Percentiles rank a stretch among this genome's conserved stretches.
Conservation (phyloP, 2,888 invertebrate genomes). For the Apotomis turbidana region DNA sequence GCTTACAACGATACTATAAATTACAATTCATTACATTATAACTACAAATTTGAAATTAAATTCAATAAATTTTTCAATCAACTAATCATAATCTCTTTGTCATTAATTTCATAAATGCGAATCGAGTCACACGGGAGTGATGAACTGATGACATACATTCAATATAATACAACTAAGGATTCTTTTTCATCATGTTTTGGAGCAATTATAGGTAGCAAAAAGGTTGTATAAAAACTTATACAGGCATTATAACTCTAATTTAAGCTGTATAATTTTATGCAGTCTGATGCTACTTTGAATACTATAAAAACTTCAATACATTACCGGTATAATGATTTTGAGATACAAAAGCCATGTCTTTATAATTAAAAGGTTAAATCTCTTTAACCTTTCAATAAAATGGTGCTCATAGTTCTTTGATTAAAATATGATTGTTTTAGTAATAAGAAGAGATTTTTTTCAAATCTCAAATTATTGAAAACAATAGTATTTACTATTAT, state of each 20-base stretch:
- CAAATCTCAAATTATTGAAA: constrained; percentile 5
- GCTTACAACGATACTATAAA: constrained; percentile 74
- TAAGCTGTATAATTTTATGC: too few relatives aligned
- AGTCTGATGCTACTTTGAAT: neutral
- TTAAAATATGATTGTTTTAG: constrained; percentile 7
- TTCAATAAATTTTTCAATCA: constrained; percentile 47
- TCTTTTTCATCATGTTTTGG: constrained; percentile 10
- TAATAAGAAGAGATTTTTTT: constrained; percentile 7
- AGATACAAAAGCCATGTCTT: neutral
- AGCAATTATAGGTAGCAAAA: too few relatives aligned
- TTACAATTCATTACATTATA: constrained; percentile 76
- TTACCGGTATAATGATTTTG: neutral
- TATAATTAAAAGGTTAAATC: constrained; percentile 14
- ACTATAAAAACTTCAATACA: constrained; percentile 11
- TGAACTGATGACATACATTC: constrained; percentile 22
- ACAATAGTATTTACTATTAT: constrained; percentile 42
- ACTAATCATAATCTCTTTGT: constrained; percentile 67
- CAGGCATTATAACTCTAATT: too few relatives aligned
- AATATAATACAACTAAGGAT: constrained; percentile 28
- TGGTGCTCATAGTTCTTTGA: neutral
- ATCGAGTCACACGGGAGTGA: constrained; percentile 18
- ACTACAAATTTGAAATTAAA: constrained; percentile 54
- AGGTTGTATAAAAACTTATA: too few relatives aligned
- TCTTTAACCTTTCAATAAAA: constrained; percentile 14
- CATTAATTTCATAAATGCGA: constrained; percentile 39